Conservation (phyloP, 2,113 vertebrate species). For the Eubucco bourcierii region DNA sequence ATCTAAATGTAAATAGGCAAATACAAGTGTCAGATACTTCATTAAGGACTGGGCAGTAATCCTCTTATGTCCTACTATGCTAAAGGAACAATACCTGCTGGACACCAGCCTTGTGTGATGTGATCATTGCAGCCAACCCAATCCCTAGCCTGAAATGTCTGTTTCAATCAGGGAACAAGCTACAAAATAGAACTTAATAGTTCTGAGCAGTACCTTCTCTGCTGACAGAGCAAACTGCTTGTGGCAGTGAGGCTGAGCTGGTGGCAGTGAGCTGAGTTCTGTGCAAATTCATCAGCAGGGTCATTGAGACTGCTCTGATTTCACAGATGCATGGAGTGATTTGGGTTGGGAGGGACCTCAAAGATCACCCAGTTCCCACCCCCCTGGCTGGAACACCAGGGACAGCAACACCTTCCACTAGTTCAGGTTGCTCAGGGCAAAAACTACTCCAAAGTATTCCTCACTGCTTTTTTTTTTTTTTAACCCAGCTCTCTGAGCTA, state of each 20-base stretch:
- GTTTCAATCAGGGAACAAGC: background rate
- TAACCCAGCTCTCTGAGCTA: background rate
- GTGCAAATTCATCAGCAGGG: background rate
- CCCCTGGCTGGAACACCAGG: no score
- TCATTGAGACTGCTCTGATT: background rate
- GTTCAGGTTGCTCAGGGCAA: background rate
- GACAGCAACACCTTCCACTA: no score
- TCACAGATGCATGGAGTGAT: background rate
- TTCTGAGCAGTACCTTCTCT: background rate
- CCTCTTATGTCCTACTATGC: background rate
- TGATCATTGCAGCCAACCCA: constrained; percentile 2
- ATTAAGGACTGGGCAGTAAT: constrained; percentile 50
- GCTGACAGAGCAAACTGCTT: background rate
- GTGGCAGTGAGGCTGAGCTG: background rate
- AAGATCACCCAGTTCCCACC: no score
- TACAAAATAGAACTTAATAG: background rate
- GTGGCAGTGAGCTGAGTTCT: background rate
- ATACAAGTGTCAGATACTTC: constrained; percentile 27
- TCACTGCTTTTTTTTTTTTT: background rate
- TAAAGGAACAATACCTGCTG: constrained; percentile 16
- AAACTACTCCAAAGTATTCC: background rate
- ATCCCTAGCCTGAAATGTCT: background rate
- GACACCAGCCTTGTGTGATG: background rate
- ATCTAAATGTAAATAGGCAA: constrained; percentile 59
- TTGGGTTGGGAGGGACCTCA: no score